Base-by-base conservation (phyloP, 2,113 vertebrate genomes). In the Progne subis region DNA sequence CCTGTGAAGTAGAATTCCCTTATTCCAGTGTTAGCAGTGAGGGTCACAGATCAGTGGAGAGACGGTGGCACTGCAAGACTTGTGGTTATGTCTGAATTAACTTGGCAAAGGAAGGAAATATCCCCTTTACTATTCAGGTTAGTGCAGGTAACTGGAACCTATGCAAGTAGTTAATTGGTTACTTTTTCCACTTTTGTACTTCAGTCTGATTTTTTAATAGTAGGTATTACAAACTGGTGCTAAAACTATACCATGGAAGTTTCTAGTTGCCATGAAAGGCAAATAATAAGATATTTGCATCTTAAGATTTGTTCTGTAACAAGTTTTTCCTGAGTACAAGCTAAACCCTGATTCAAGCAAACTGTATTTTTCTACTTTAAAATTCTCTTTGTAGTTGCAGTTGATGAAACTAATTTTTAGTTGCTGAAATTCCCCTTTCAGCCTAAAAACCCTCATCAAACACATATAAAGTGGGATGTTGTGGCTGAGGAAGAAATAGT, bases 321-420 rank as follows among this genome's bases (percentile, higher is more conserved):
- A 34, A 21, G 1, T 49, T 78, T 90, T 92, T 47, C 49, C 37
- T 25, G 43, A 18, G 18, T n/a, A 70, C 3, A 29, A 87, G 55
- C 50, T 65, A 26, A 87, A 57, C 61, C 50, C 71, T 61, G 67
- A 19, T 79, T 43, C 26, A 14, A 82, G 17, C 67, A 67, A 70
- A 24, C 25, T 41, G 2, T 41, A 11, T 83, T 93, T 86, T 88
- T 55, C 59, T 55, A 12, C 47, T 81, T 77, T 14, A 81, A 88
- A 87, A 64, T 67, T 93, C 67, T 39, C 44, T 78, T 77, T 78
- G 43, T 49, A 69, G 76, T 55, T 93, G 55, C 37, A 77, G 15
- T 26, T 69, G 85, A 49, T 80, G 50, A 80, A 82, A 25, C 13
- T 69, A 12, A 19, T 31, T 70, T 80, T 69, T 16, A 76, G 69